phyloP scores from a whole-genome alignment of 2,113 vertebrate genomes.

The Siniperca knerii region DNA sequence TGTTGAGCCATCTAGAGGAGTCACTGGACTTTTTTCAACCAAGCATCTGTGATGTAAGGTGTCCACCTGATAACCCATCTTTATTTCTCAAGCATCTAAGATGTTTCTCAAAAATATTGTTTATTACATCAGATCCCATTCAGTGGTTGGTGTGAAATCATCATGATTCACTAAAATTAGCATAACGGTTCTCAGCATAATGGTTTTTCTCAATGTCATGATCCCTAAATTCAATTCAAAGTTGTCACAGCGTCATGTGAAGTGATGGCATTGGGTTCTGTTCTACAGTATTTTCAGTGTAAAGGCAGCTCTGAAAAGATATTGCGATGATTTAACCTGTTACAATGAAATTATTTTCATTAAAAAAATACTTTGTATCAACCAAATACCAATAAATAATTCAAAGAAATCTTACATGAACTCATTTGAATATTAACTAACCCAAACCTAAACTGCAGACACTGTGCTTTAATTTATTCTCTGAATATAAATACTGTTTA shows the following conservation, averaged over 20 bases:
- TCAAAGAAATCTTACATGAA: background rate
- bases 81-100: background rate
- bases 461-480: slow-evolving; percentile 2
- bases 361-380: background rate
- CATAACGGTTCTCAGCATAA: background rate
- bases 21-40: background rate
- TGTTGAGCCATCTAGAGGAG: background rate
- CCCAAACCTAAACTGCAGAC: background rate
- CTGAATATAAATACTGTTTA: background rate
- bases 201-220: background rate
- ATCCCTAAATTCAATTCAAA: background rate
- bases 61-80: background rate
- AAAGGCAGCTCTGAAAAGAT: background rate
- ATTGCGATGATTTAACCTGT: background rate
- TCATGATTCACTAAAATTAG: background rate
- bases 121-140: background rate
- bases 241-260: background rate
- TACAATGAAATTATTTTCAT: background rate
- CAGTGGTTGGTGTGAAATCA: background rate
- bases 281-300: background rate
- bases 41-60: background rate
- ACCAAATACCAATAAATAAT: background rate
- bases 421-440: background rate
- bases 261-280: background rate
- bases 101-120: too few species aligned